Percentiles rank a stretch among this genome's conserved stretches.
Conservation (phyloP, 2,888 invertebrate genomes). For the Macrosiphum euphorbiae region DNA sequence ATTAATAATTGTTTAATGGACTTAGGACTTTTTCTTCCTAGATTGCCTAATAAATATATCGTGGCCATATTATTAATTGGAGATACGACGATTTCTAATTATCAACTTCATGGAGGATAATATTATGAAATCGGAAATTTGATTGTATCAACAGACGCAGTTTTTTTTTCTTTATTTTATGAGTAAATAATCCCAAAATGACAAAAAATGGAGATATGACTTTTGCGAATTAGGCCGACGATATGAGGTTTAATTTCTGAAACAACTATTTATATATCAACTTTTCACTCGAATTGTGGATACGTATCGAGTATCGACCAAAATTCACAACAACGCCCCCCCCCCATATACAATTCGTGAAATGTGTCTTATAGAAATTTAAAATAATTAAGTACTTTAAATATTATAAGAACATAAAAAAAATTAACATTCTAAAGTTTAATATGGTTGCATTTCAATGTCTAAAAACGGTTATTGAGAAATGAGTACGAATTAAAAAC, state of each 20-base stretch:
- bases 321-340: neutral
- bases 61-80: no score
- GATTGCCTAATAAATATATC: no score
- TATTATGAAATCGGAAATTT: no score
- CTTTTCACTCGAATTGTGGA: neutral
- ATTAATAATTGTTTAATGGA: no score
- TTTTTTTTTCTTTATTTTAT: no score
- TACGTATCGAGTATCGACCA: neutral
- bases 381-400: neutral
- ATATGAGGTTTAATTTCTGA: neutral
- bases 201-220: no score
- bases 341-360: neutral
- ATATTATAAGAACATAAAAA: neutral
- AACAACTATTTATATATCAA: neutral
- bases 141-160: no score
- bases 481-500: neutral
- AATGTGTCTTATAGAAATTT: neutral
- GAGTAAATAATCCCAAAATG: no score
- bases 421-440: neutral
- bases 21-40: no score
- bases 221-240: no score
- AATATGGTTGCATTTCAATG: neutral
- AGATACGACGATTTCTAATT: no score
- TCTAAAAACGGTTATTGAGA: neutral
- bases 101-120: no score